Evolutionary conservation across 1,140 invertebrate species (phyloP).

Genomic region (Solen grandis): DNA sequence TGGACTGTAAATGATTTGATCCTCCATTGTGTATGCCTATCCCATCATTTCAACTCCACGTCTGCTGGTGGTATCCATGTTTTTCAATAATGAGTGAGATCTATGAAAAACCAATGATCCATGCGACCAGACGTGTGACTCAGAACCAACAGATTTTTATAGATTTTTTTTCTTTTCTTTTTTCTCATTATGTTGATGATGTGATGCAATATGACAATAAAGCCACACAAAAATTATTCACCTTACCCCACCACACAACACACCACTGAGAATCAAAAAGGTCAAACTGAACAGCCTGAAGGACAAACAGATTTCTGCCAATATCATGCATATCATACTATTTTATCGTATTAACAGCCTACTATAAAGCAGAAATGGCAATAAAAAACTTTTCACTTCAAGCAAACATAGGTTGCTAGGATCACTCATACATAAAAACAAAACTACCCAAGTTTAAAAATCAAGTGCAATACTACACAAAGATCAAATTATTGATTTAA

Average conservation of each 20-base stretch:
- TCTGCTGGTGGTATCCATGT: not conserved
- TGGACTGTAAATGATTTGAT: not conserved
- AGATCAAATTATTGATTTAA: constrained; percentile 40
- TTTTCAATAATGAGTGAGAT: not conserved
- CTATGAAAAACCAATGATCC: constrained; percentile 33
- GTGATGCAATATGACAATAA: constrained; percentile 56
- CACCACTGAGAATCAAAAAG: constrained; percentile 40
- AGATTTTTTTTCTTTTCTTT: not conserved
- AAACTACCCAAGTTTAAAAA: constrained; percentile 34
- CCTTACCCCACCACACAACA: constrained; percentile 54
- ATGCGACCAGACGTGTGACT: constrained; percentile 28
- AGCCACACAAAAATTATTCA: constrained; percentile 4
- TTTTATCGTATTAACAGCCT: not conserved
- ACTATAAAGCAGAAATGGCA: too few species aligned
- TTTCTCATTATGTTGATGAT: constrained; percentile 13
- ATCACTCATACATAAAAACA: constrained; percentile 26
- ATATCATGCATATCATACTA: not conserved
- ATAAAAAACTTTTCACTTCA: not conserved
- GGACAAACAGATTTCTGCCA: constrained; percentile 45
- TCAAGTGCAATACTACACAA: constrained; percentile 12
- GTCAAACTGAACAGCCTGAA: constrained; percentile 44
- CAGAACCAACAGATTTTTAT: not conserved
- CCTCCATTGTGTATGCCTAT: not conserved
- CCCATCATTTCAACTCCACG: not conserved
- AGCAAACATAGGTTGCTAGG: constrained; percentile 53